Evolutionary conservation across 2,888 invertebrate species (phyloP), one percentile per base, ranked within the genome.

Genomic region (Drosophila barbarae): DNA sequence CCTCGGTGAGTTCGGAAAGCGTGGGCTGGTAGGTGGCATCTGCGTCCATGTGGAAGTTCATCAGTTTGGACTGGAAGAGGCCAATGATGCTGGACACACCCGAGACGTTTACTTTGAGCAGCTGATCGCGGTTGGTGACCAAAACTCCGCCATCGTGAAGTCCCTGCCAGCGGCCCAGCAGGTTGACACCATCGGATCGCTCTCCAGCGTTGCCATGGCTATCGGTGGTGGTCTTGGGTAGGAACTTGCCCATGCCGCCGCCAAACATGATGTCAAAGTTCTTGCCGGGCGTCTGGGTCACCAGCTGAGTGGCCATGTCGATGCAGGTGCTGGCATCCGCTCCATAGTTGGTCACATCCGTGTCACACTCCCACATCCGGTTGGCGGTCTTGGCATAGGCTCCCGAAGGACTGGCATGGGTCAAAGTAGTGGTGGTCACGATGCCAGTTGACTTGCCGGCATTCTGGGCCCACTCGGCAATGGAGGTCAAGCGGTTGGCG

Each of bases 371-470:
- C 93, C 94, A 95, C 77, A 93, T 91, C 3, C 95, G 90, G 66
- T 93, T 91, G 0, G 94, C 92, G 0, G 91, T 90, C 69, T 92
- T 92, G 0, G 92, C 91, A 78, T 91, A 92, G 80, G 91, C 89
- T 0, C 92, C 92, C 0, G 94, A 93, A 0, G 95, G 95, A 1
- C 94, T 94, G 0, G 95, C 95, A 84, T 95, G 94, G 0, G 95
- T 95, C 0, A 95, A 91, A 7, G 94, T 90, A 0, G 95, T 94
- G 0, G 94, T 95, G 0, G 96, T 96, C 0, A 95, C 94, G 3
- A 94, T 74, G 2, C 93, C 94, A 84, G 90, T 58, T 1, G 90
- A 87, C 77, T 93, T 93, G 0, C 92, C 92, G 9, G 90, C 91
- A 13, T 77, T 68, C 82, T 94, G 91, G 0, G 94, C 94, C 92